Evolutionary conservation across 64 coral and sea anemone genomes (phyloP).

Genomic region (Porites australiensis): DNA sequence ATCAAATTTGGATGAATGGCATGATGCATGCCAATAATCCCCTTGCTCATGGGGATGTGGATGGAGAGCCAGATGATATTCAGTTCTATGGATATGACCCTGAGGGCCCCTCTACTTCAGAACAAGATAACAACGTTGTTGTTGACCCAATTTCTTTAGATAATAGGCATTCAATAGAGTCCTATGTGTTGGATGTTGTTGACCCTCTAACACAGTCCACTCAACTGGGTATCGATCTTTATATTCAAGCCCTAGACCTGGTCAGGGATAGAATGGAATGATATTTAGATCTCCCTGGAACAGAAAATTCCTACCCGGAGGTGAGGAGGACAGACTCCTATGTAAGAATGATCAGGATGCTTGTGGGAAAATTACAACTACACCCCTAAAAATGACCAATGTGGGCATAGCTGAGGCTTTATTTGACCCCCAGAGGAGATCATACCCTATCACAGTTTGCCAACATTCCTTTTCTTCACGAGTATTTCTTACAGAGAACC

Average conservation of each 20-base stretch:
- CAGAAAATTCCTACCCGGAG: neutral
- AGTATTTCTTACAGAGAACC: too few species aligned
- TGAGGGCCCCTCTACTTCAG: too few species aligned
- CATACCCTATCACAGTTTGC: too few species aligned
- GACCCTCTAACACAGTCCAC: too few species aligned
- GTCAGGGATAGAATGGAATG: too few species aligned
- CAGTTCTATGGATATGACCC: neutral
- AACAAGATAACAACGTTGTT: slow-evolving; percentile 37
- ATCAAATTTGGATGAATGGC: slow-evolving; percentile 1
- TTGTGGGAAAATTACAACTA: too few species aligned
- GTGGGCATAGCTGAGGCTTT: neutral
- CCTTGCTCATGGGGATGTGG: neutral
- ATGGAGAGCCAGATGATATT: slow-evolving; percentile 47
- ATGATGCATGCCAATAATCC: slow-evolving; percentile 21
- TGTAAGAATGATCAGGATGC: too few species aligned
- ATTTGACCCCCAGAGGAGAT: neutral
- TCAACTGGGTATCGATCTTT: slow-evolving; percentile 3
- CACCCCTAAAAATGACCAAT: too few species aligned
- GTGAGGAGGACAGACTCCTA: too few species aligned
- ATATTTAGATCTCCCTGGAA: too few species aligned
- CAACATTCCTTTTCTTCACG: too few species aligned
- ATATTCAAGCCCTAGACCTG: neutral
- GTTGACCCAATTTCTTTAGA: neutral
- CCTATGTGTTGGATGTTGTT: too few species aligned
- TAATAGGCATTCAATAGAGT: neutral